Evolutionary conservation across 30 jellyfish, hydroid and myxozoan species (phyloP).

Genomic region (Aurelia sp.): DNA sequence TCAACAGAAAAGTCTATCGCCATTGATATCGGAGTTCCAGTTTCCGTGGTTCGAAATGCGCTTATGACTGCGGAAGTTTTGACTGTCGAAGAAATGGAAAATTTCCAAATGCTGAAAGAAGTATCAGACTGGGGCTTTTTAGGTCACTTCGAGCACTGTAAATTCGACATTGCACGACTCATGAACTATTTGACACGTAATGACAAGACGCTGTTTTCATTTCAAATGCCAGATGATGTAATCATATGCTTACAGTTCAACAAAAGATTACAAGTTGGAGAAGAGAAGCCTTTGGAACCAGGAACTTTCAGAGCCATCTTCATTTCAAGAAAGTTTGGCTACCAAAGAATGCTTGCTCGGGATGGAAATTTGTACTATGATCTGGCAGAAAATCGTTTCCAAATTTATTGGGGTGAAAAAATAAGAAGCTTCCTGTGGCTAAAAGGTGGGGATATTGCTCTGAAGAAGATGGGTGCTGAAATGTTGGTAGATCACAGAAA

Average conservation of each 20-base stretch:
- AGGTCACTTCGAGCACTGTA: not conserved
- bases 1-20: conserved; percentile 24
- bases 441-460: not conserved
- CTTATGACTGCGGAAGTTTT: conserved; percentile 5
- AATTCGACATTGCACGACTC: not conserved
- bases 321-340: conserved; percentile 30
- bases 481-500: not conserved
- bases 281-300: not conserved
- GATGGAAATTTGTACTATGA: conserved; percentile 11
- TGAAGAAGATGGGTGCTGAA: not conserved
- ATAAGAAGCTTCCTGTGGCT: conserved; percentile 24
- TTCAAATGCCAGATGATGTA: conserved; percentile 48
- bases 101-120: conserved; percentile 3
- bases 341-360: not conserved
- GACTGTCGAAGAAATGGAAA: not conserved
- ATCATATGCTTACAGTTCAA: not conserved
- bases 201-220: not conserved
- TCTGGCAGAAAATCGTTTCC: conserved; percentile 17
- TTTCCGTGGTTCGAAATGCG: conserved; percentile 1
- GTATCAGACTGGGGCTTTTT: conserved; percentile 19
- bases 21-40: conserved; percentile 20
- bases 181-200: not conserved
- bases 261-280: conserved; percentile 1
- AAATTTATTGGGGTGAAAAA: conserved; percentile 17
- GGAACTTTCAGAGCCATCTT: conserved; percentile 4